These are phyloP conservation scores for Leptonema lineaticorne DNA, from an alignment of 1,140 invertebrate genomes.

Conservation along the genomic window DNA sequence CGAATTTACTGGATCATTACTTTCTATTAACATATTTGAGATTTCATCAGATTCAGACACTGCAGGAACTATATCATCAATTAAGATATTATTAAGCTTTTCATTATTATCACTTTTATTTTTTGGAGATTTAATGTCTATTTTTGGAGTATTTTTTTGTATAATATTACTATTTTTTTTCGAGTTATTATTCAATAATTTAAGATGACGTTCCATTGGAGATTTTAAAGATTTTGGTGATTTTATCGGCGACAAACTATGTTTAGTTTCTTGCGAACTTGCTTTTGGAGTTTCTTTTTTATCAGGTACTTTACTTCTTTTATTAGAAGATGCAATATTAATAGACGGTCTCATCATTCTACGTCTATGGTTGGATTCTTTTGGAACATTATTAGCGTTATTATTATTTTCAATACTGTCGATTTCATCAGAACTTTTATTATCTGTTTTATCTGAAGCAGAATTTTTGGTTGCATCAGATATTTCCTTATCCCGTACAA, in stretches of 20 bases:
- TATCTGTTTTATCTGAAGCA: too few relatives aligned
- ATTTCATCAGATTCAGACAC: not conserved
- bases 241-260: not conserved
- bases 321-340: constrained; percentile 22
- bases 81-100: not conserved
- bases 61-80: constrained; percentile 8
- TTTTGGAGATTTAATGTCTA: not conserved
- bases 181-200: too few relatives aligned
- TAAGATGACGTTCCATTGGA: not conserved
- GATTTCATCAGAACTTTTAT: not conserved
- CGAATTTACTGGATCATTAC: not conserved
- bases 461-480: not conserved
- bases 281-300: not conserved
- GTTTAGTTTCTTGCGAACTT: not conserved
- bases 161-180: not conserved
- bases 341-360: constrained; percentile 28
- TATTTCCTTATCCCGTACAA: too few relatives aligned
- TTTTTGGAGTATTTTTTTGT: not conserved
- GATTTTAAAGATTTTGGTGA: not conserved
- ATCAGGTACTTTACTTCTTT: not conserved
- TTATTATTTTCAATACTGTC: not conserved
- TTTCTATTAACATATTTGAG: not conserved
- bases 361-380: constrained; percentile 6
- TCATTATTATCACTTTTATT: not conserved
- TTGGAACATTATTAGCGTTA: not conserved